These are phyloP conservation scores for Muscidifurax raptorellus DNA, from an alignment of 1,140 invertebrate species.

Conservation along the genomic window DNA sequence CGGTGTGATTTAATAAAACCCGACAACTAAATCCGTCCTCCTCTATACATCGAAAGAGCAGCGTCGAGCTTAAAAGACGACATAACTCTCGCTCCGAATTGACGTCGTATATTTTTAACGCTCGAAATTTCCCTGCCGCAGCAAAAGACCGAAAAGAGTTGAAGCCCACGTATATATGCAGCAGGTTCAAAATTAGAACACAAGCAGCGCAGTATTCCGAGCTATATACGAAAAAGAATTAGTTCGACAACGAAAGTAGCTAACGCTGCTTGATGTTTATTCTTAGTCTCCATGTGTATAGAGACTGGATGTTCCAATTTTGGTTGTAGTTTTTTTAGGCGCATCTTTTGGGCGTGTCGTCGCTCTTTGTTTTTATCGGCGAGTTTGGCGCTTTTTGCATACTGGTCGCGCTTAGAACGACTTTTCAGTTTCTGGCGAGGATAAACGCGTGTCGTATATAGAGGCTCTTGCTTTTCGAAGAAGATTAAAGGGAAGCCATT, in stretches of 20 bases:
- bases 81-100: neutral
- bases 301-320: neutral
- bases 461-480: too few relatives aligned
- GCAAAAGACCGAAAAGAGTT: neutral
- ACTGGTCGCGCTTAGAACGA: too few relatives aligned
- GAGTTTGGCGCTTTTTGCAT: too few relatives aligned
- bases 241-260: constrained; percentile 30
- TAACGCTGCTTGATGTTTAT: neutral
- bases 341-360: neutral
- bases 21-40: too few relatives aligned
- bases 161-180: constrained; percentile 3
- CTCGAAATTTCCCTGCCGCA: neutral
- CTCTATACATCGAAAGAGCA: too few relatives aligned
- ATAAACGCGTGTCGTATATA: too few relatives aligned
- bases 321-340: neutral
- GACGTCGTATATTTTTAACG: neutral
- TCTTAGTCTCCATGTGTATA: neutral
- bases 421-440: too few relatives aligned
- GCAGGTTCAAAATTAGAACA: constrained; percentile 26
- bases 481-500: too few relatives aligned
- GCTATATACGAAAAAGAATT: constrained; percentile 21
- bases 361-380: too few relatives aligned
- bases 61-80: neutral
- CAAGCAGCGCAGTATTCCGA: neutral
- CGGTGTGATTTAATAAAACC: too few relatives aligned